These are phyloP conservation scores for Conistra vaccinii DNA, from an alignment of 2,888 invertebrate species.

Conservation along the genomic window DNA sequence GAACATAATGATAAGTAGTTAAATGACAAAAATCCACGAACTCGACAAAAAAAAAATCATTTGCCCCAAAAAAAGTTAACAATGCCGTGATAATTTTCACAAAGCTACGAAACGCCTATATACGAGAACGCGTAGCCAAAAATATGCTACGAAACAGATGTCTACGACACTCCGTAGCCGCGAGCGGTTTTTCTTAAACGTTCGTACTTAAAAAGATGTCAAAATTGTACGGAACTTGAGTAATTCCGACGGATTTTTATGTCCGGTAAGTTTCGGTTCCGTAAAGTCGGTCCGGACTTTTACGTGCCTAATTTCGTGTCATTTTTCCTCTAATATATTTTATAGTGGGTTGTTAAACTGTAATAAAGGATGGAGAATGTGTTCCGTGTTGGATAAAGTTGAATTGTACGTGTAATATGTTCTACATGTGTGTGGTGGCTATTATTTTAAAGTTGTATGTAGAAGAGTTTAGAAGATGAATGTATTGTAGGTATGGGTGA, in stretches of 20 bases:
- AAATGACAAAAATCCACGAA: slow-evolving; percentile 40
- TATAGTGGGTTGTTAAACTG: slow-evolving; percentile 61
- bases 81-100: slow-evolving; percentile 56
- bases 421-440: slow-evolving; percentile 9
- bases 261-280: slow-evolving; percentile 51
- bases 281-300: slow-evolving; percentile 51
- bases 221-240: slow-evolving; percentile 62
- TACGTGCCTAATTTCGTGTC: slow-evolving; percentile 61
- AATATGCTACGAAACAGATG: slow-evolving; percentile 62
- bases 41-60: background rate
- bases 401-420: slow-evolving; percentile 29
- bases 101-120: slow-evolving; percentile 56
- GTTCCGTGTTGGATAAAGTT: slow-evolving; percentile 28
- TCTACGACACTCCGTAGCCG: slow-evolving; percentile 59
- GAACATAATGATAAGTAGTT: slow-evolving; percentile 40
- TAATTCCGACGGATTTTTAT: slow-evolving; percentile 63
- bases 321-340: slow-evolving; percentile 62
- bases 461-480: slow-evolving; percentile 7
- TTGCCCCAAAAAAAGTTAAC: slow-evolving; percentile 57
- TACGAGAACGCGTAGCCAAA: slow-evolving; percentile 52
- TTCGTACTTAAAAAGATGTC: slow-evolving; percentile 63
- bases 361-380: slow-evolving; percentile 51
- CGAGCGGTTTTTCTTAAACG: slow-evolving; percentile 61
- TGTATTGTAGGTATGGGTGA: background rate
- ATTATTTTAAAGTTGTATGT: slow-evolving; percentile 16